Conservation (phyloP, 2,797 vertebrate genomes). For the Pseudochromis fuscus region DNA sequence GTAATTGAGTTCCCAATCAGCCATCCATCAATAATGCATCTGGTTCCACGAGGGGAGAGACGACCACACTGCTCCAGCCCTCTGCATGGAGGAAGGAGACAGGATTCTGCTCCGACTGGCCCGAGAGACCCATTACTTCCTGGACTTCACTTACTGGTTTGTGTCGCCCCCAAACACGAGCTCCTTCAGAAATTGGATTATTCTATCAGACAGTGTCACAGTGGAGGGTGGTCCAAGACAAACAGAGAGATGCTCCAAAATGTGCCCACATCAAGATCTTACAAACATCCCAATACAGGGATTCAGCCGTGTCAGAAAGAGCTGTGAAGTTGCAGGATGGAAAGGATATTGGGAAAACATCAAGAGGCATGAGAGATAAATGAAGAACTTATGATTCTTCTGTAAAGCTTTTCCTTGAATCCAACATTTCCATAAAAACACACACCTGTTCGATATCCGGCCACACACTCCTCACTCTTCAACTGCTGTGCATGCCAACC, state of each 20-base stretch:
- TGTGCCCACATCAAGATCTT: conserved; percentile 21
- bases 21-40: conserved; percentile 89
- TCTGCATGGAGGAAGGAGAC: conserved; percentile 64
- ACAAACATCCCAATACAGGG: conserved; percentile 33
- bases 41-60: conserved; percentile 78
- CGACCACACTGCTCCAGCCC: conserved; percentile 55
- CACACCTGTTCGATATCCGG: conserved; percentile 28
- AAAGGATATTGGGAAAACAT: conserved; percentile 37
- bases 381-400: conserved; percentile 26
- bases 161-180: conserved; percentile 25
- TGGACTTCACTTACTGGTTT: conserved; percentile 51
- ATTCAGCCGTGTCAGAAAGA: conserved; percentile 18
- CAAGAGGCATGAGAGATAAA: not conserved
- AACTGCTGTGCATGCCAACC: conserved; percentile 68
- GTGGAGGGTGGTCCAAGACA: conserved; percentile 33
- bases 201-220: conserved; percentile 24
- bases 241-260: conserved; percentile 27
- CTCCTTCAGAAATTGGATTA: conserved; percentile 24
- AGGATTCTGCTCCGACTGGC: conserved; percentile 58
- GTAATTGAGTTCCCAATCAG: conserved; percentile 90
- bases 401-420: conserved; percentile 22
- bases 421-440: conserved; percentile 29
- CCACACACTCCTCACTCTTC: conserved; percentile 64
- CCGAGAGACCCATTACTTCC: conserved; percentile 67
- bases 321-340: conserved; percentile 14